Percentiles rank a stretch among this genome's conserved stretches.
Conservation (phyloP, 64 coral and sea anemone species). For the Montipora capricornis region DNA sequence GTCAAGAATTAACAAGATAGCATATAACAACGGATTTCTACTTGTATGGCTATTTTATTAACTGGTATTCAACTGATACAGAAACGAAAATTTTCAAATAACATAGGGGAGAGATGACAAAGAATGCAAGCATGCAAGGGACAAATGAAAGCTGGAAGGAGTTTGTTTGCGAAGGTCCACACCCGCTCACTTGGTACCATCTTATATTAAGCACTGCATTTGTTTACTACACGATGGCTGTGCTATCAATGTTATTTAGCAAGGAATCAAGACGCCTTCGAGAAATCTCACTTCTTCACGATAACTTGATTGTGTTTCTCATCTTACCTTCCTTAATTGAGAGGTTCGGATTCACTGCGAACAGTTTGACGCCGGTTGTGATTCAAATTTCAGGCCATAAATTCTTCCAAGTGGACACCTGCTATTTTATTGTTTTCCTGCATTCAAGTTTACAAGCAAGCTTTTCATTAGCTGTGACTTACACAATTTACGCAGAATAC, state of each 20-base stretch:
- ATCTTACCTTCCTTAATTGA: constrained; percentile 13
- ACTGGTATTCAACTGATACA: no score
- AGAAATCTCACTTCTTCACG: constrained; percentile 40
- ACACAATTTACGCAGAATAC: neutral
- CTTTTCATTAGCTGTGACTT: neutral
- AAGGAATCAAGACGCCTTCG: constrained; percentile 17
- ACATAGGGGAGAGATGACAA: neutral
- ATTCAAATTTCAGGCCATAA: neutral
- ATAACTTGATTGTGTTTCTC: neutral
- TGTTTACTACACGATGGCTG: constrained; percentile 13
- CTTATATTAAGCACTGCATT: constrained; percentile 1
- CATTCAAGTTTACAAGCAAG: constrained; percentile 13
- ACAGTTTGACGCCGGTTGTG: neutral
- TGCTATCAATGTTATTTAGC: constrained; percentile 25
- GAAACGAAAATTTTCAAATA: no score
- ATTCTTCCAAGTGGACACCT: neutral
- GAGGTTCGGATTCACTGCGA: neutral
- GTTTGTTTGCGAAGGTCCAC: neutral
- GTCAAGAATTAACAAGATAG: neutral
- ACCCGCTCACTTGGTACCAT: neutral
- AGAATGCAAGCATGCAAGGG: neutral
- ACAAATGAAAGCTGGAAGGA: neutral
- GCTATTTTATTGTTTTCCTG: neutral
- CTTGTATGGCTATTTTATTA: neutral
- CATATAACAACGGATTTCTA: neutral